Percentiles rank a stretch among this genome's conserved stretches.
These are phyloP conservation scores for Drosophila yooni DNA, from an alignment of 2,888 invertebrate genomes.

Conservation along the genomic window DNA sequence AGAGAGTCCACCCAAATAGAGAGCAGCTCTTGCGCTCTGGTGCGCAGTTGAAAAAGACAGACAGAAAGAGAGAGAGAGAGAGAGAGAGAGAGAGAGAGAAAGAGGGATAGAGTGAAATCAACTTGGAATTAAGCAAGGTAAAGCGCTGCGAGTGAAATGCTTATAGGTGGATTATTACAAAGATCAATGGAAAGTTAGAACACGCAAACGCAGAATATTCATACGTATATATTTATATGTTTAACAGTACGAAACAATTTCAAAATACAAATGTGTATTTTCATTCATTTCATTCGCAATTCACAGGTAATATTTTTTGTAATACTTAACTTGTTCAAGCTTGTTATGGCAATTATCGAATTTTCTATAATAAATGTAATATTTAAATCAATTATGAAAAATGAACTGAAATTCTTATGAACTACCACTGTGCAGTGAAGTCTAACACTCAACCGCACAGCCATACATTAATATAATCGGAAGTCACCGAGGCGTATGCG, in stretches of 20 bases:
- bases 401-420: background rate
- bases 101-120: constrained; percentile 21
- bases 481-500: constrained; percentile 60
- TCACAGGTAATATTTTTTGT: background rate
- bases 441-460: constrained; percentile 3
- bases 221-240: background rate
- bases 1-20: constrained; percentile 32
- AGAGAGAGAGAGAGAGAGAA: constrained; percentile 3
- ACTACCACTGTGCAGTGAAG: background rate
- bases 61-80: background rate
- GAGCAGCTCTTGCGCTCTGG: constrained; percentile 29
- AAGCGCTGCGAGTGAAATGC: constrained; percentile 20
- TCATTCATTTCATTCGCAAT: background rate
- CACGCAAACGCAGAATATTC: background rate
- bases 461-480: constrained; percentile 5
- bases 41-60: background rate
- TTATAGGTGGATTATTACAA: constrained; percentile 3
- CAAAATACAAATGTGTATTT: background rate
- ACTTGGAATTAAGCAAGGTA: constrained; percentile 26
- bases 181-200: background rate
- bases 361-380: background rate
- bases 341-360: background rate
- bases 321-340: background rate
- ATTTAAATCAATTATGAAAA: background rate
- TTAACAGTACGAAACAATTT: background rate